Base-by-base conservation (phyloP, 2,797 vertebrate genomes). In the Lepus oiostolus region DNA sequence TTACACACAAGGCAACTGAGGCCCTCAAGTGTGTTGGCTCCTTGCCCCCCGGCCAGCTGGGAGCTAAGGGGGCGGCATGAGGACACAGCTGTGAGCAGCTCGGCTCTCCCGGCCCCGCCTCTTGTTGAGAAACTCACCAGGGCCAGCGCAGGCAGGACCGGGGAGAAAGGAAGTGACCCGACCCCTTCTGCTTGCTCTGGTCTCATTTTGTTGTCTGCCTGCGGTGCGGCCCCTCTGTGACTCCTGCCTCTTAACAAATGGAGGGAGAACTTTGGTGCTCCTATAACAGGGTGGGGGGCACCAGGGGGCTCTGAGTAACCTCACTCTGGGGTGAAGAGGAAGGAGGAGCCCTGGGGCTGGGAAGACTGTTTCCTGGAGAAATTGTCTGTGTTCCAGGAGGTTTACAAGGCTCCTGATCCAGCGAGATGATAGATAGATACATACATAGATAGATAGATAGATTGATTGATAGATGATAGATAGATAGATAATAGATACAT, bases 281-380 rank as follows among this genome's bases (percentile, higher is more conserved):
- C 14, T 13, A 6, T 14, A 42, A 58, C 7, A 21, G 21, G 14
- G 1, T 21, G 17, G 0, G 19, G 19, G 24, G 13, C 50, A 0
- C 24, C 52, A 32, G n/a, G 47, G 19, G 22, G 12, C 47, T 50
- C 71, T 0, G 65, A 65, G 14, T 19, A 14, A 7, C 8, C 35
- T 79, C 63, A 7, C 82, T 47, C 76, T 38, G 54, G 54, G 24
- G 7, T 67, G 35, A 47, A 60, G 17, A 77, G 32, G 7, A 7
- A 7, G 5, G 52, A 28, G 30, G 50, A 74, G 60, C 65, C 5
- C 38, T 7, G 35, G 52, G 7, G 38, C 68, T 6, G 13, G 24
- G 58, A 65, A 10, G 28, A 75, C 0, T 2, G 54, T 58, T 12
- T 11, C 30, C 3, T 10, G 38, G 32, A 24, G 24, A 72, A 63